phyloP scores from a whole-genome alignment of 2,113 vertebrate species.

The Aviceda subcristata region DNA sequence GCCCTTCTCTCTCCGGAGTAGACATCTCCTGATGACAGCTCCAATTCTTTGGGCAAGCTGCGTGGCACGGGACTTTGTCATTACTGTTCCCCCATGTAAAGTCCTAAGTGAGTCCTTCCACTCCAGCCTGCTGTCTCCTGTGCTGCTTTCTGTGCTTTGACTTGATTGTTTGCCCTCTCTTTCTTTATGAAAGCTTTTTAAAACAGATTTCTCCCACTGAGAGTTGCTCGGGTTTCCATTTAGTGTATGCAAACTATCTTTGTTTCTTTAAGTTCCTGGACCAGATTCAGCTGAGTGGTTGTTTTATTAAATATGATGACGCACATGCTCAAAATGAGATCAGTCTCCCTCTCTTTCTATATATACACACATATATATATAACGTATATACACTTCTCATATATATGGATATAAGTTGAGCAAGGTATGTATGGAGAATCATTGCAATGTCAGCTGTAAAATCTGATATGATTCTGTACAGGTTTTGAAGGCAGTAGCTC shows the following conservation, averaged over 20 bases:
- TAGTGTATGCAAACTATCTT: neutral
- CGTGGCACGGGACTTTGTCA: rapidly evolving
- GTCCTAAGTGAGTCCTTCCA: neutral
- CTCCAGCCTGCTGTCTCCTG: neutral
- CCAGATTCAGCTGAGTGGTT: neutral
- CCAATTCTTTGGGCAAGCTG: neutral
- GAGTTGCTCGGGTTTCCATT: neutral
- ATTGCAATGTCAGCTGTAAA: neutral
- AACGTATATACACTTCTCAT: neutral
- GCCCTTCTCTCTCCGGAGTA: neutral
- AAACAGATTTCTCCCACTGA: neutral
- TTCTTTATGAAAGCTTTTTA: neutral
- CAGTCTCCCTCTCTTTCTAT: neutral
- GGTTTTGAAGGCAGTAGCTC: neutral
- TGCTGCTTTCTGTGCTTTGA: neutral
- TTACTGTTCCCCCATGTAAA: neutral
- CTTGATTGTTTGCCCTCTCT: neutral
- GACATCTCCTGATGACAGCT: neutral
- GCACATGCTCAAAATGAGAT: neutral
- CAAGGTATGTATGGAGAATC: neutral
- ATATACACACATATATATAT: neutral
- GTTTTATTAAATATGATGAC: neutral
- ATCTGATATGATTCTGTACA: neutral
- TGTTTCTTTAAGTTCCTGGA: neutral
- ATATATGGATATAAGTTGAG: neutral